A percentile compares a stretch with the other conserved stretches of the same genome.
Conservation (phyloP, 2,888 invertebrate species). For the Apotomis betuletana region DNA sequence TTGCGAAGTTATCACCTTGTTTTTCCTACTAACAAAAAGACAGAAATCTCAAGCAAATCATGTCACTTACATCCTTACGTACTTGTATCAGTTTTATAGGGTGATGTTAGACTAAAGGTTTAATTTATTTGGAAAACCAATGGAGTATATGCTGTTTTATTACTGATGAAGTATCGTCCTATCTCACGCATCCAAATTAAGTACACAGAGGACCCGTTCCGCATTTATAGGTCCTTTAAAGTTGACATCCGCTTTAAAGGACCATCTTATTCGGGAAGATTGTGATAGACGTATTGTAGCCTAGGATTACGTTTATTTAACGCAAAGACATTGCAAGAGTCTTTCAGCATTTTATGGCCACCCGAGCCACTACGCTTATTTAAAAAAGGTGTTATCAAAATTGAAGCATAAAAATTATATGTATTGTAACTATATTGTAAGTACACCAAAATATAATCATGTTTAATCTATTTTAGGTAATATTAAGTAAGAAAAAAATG, state of each 20-base stretch:
- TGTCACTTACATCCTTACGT: neutral
- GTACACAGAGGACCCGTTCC: slow-evolving; percentile 9
- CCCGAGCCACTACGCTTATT: no score
- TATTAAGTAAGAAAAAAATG: no score
- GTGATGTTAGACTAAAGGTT: neutral
- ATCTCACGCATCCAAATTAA: slow-evolving; percentile 25
- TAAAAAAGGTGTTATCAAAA: no score
- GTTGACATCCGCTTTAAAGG: slow-evolving; percentile 2
- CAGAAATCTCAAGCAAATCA: neutral
- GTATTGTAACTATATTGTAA: no score
- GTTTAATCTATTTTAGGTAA: no score
- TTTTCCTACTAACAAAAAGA: neutral
- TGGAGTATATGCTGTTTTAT: neutral
- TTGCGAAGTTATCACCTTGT: neutral
- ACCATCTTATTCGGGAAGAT: slow-evolving; percentile 5
- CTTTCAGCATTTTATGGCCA: no score
- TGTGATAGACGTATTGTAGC: neutral
- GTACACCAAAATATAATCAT: no score
- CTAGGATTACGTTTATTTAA: no score
- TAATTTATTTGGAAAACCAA: neutral
- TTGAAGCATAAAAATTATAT: no score
- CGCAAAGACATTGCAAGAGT: no score
- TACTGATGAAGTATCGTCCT: neutral
- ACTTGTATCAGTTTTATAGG: neutral
- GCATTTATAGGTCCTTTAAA: slow-evolving; percentile 28